These are phyloP conservation scores for Drosophila longiperda DNA, from an alignment of 2,888 invertebrate genomes.

Conservation along the genomic window DNA sequence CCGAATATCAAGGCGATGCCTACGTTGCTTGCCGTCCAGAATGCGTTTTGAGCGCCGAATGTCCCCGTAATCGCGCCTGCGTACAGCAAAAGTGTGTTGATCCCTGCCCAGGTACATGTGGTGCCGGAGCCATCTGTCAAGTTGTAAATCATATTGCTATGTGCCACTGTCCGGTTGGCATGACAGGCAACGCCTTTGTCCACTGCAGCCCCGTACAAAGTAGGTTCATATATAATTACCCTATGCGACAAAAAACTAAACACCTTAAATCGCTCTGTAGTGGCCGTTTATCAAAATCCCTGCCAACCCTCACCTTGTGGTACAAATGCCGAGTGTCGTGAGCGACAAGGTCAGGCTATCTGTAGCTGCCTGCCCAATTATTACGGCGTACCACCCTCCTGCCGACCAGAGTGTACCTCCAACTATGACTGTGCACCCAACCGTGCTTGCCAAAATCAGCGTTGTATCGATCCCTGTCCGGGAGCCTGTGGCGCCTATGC, in stretches of 20 bases:
- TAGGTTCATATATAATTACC: slow-evolving; percentile 69
- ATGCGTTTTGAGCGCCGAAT: slow-evolving; percentile 89
- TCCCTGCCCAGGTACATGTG: slow-evolving; percentile 90
- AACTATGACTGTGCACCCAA: slow-evolving; percentile 91
- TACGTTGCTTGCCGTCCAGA: slow-evolving; percentile 89
- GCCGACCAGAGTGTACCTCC: slow-evolving; percentile 91
- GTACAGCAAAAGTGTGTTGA: slow-evolving; percentile 89
- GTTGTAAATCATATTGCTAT: slow-evolving; percentile 90
- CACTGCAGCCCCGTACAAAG: slow-evolving; percentile 85
- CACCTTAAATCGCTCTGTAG: slow-evolving; percentile 19
- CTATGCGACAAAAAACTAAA: slow-evolving; percentile 11
- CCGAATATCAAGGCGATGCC: slow-evolving; percentile 90
- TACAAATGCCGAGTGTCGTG: slow-evolving; percentile 90
- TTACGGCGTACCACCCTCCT: slow-evolving; percentile 91
- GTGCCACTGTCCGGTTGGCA: slow-evolving; percentile 89
- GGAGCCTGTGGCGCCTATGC: slow-evolving; percentile 91
- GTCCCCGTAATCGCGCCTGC: slow-evolving; percentile 88
- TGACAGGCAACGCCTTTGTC: slow-evolving; percentile 90
- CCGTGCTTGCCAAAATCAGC: slow-evolving; percentile 91
- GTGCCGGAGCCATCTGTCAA: slow-evolving; percentile 89
- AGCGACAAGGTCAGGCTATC: slow-evolving; percentile 89
- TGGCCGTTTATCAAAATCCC: slow-evolving; percentile 87
- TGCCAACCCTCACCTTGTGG: slow-evolving; percentile 91
- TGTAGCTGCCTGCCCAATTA: slow-evolving; percentile 91
- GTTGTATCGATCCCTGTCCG: slow-evolving; percentile 91